Percentiles rank a stretch among this genome's conserved stretches.
Conservation (phyloP, 2,113 vertebrate species). For the Mobula hypostoma region DNA sequence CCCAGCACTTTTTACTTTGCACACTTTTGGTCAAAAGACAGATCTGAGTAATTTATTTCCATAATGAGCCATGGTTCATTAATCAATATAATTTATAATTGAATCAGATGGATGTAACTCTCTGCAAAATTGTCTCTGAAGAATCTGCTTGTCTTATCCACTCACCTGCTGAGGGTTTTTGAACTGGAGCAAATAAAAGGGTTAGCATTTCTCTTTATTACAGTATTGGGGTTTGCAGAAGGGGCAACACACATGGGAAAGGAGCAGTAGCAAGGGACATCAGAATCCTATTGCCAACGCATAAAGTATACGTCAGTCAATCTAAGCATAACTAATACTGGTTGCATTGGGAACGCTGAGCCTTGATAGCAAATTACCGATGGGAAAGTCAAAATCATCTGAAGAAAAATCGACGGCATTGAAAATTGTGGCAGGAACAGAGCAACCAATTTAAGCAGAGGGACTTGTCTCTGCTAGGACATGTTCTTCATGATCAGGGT, state of each 20-base stretch:
- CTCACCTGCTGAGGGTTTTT: constrained; percentile 56
- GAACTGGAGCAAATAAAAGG: constrained; percentile 61
- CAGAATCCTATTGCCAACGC: constrained; percentile 10
- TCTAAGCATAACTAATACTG: not conserved
- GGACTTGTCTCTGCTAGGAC: not conserved
- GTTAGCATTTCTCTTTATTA: not conserved
- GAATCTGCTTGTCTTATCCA: constrained; percentile 80
- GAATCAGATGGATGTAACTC: constrained; percentile 87
- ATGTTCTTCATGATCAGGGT: not conserved
- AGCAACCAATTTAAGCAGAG: not conserved
- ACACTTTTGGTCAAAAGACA: constrained; percentile 81
- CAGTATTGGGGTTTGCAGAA: not conserved
- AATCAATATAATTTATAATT: constrained; percentile 93
- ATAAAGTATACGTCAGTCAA: not conserved
- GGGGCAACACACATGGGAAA: not conserved
- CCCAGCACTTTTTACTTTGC: constrained; percentile 80
- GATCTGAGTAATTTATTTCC: constrained; percentile 87
- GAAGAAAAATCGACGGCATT: not conserved
- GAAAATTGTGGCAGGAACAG: not conserved
- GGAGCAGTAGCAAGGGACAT: not conserved
- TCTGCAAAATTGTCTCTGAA: constrained; percentile 78
- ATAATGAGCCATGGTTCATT: constrained; percentile 91
- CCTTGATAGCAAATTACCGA: not conserved
- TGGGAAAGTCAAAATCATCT: not conserved
- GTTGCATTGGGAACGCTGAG: not conserved